Percentiles rank a stretch among this genome's conserved stretches.
Conservation (phyloP, 92 coral and sea anemone species). For the Epizoanthus fatuus region DNA sequence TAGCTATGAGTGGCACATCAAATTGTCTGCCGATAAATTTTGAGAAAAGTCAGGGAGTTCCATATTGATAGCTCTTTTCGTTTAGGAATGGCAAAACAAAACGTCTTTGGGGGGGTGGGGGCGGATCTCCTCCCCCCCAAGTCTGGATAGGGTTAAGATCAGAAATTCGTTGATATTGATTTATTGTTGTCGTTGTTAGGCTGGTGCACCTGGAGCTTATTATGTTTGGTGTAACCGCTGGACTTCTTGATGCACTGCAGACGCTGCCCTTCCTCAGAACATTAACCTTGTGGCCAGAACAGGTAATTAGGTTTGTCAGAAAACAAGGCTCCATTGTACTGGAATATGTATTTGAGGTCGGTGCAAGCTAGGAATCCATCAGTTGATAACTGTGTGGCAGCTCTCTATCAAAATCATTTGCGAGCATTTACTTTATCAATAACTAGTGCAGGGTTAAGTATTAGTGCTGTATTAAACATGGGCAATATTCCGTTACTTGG, state of each 20-base stretch:
- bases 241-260: constrained; percentile 57
- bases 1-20: no score
- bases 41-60: no score
- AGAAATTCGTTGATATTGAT: neutral
- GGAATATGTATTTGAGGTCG: neutral
- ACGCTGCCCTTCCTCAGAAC: constrained; percentile 57
- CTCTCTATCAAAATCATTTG: neutral
- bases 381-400: neutral
- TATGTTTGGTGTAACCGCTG: constrained; percentile 72
- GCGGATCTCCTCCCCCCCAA: no score
- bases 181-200: constrained; percentile 39
- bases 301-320: constrained; percentile 23
- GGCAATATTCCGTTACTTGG: no score
- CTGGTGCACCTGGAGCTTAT: constrained; percentile 82
- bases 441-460: no score
- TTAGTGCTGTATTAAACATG: no score
- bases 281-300: constrained; percentile 75
- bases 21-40: no score
- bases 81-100: neutral
- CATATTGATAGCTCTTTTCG: no score
- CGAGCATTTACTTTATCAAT: neutral
- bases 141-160: neutral
- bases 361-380: neutral
- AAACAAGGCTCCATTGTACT: no score
- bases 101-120: neutral